phyloP scores from a whole-genome alignment of 1,140 invertebrate species.

The Drosophila melanica region DNA sequence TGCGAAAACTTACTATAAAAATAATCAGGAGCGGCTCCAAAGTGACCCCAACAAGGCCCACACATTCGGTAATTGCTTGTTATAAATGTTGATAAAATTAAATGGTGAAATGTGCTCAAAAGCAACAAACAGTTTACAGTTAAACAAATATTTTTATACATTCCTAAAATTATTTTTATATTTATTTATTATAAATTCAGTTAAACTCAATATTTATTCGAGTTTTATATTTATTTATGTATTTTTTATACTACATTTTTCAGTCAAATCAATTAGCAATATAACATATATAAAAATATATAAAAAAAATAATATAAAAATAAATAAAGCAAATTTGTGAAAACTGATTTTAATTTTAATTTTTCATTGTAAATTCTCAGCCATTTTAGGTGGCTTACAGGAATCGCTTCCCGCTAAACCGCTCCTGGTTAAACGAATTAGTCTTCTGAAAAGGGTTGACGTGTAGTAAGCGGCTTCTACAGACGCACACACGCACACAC shows the following conservation, averaged over 20 bases:
- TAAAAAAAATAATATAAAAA: not conserved
- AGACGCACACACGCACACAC: constrained; percentile 14
- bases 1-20: constrained; percentile 17
- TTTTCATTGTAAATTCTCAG: too few species aligned
- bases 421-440: constrained; percentile 42
- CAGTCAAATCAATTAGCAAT: not conserved
- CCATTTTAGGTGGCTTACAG: not conserved
- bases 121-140: too few species aligned
- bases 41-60: not conserved
- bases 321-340: not conserved
- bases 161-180: too few species aligned
- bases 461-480: constrained; percentile 38
- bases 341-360: not conserved
- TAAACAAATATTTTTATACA: too few species aligned
- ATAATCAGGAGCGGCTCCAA: constrained; percentile 16
- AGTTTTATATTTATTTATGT: not conserved
- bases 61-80: too few species aligned
- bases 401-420: not conserved
- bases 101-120: too few species aligned
- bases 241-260: too few species aligned
- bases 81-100: too few species aligned
- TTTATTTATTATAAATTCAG: not conserved
- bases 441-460: constrained; percentile 54
- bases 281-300: not conserved
- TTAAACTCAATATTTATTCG: not conserved